phyloP scores from a whole-genome alignment of 2,888 invertebrate genomes.

The Dysmachus trigonus region DNA sequence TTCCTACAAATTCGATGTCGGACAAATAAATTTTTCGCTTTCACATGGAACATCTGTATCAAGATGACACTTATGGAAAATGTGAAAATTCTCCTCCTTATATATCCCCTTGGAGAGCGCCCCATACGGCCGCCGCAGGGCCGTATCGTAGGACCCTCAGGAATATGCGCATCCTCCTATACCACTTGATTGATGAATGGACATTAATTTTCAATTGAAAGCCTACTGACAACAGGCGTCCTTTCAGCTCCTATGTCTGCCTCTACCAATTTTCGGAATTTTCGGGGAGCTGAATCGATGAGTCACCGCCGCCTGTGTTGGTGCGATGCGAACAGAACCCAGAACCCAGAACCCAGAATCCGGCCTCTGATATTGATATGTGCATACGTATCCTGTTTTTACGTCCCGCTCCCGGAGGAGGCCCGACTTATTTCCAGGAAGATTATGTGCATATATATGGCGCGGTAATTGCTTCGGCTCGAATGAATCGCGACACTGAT shows the following conservation, averaged over 20 bases:
- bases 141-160: not conserved
- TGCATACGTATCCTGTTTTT: not conserved
- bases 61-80: slow-evolving; percentile 35
- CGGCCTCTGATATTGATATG: not conserved
- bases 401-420: not conserved
- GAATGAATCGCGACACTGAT: not conserved
- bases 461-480: not conserved
- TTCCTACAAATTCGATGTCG: slow-evolving; percentile 5
- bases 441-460: not conserved
- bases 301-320: not conserved
- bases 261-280: not conserved
- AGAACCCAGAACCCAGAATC: too few relatives aligned
- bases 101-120: not conserved
- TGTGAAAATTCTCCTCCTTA: slow-evolving; percentile 15
- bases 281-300: not conserved
- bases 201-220: slow-evolving; percentile 50
- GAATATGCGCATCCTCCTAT: slow-evolving; percentile 28
- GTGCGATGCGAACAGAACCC: too few relatives aligned
- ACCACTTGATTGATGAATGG: slow-evolving; percentile 48
- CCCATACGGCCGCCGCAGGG: not conserved
- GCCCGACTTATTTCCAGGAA: not conserved
- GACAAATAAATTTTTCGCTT: slow-evolving; percentile 27
- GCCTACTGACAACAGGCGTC: slow-evolving; percentile 45
- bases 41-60: slow-evolving; percentile 17
- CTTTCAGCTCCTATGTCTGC: slow-evolving; percentile 21